A percentile compares a stretch with the other conserved stretches of the same genome.
Conservation (phyloP, 2,888 invertebrate species). For the Geophilus truncorum region DNA sequence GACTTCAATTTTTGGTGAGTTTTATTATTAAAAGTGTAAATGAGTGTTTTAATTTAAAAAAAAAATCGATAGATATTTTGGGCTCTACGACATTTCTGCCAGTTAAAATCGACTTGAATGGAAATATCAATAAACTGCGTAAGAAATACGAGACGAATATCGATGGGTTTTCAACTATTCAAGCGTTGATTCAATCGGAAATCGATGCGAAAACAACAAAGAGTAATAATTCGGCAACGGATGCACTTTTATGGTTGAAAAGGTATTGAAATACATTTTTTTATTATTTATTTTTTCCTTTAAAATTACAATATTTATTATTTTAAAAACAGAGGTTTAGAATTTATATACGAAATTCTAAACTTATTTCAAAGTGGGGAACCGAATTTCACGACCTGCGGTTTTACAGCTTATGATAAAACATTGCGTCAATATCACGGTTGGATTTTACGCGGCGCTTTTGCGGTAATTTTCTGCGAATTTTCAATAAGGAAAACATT, state of each 20-base stretch:
- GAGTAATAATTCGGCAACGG: neutral
- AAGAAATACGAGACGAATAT: neutral
- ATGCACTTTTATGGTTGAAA: slow-evolving; percentile 18
- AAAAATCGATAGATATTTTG: neutral
- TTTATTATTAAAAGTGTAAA: neutral
- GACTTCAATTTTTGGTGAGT: slow-evolving; percentile 35
- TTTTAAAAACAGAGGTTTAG: slow-evolving; percentile 44
- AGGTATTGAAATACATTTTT: neutral
- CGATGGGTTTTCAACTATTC: neutral
- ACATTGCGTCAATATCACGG: slow-evolving; percentile 48
- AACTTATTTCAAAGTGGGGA: slow-evolving; percentile 42
- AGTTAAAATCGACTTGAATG: slow-evolving; percentile 4
- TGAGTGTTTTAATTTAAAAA: neutral
- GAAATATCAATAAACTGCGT: neutral
- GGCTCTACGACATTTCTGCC: neutral
- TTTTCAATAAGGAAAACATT: neutral
- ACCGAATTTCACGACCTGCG: slow-evolving; percentile 43
- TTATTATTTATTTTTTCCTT: neutral
- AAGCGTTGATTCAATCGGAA: neutral
- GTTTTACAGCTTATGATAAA: slow-evolving; percentile 45
- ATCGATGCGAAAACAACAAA: neutral
- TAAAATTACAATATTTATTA: neutral
- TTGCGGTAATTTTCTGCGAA: slow-evolving; percentile 45
- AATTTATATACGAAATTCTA: slow-evolving; percentile 47
- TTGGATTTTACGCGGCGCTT: slow-evolving; percentile 48